phyloP scores from a whole-genome alignment of 2,797 vertebrate species.

The Pagetopsis macropterus region DNA sequence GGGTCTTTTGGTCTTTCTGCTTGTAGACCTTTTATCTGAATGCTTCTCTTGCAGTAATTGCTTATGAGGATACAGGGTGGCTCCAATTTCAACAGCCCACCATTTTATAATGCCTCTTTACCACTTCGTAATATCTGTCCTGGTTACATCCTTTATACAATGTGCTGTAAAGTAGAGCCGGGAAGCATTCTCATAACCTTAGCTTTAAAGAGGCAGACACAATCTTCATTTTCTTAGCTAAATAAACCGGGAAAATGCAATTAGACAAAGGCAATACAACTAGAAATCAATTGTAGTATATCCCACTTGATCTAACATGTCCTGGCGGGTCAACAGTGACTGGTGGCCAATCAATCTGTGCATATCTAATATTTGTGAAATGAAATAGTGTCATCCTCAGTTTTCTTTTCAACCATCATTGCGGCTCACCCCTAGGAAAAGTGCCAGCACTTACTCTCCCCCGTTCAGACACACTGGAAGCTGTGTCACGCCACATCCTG shows the following conservation, averaged over 20 bases:
- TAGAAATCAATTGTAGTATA: no score
- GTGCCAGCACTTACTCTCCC: not conserved
- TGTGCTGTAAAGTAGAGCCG: not conserved
- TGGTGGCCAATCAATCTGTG: no score
- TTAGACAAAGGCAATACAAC: no score
- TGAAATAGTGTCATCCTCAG: not conserved
- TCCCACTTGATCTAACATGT: no score
- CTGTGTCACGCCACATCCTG: conserved; percentile 47
- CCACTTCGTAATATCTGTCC: conserved; percentile 31
- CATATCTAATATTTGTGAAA: not conserved
- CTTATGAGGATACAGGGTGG: conserved; percentile 21
- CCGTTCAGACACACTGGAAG: conserved; percentile 33
- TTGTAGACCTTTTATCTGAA: conserved; percentile 39
- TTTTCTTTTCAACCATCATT: not conserved
- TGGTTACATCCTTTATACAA: not conserved
- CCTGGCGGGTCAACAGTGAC: no score
- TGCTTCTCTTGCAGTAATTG: conserved; percentile 34
- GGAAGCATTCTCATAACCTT: conserved; percentile 5
- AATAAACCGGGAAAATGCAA: no score
- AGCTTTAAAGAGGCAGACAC: not conserved
- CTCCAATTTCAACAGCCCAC: conserved; percentile 38
- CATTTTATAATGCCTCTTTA: conserved; percentile 26
- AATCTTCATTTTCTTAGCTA: not conserved
- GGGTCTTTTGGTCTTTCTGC: conserved; percentile 3
- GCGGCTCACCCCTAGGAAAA: not conserved